Percentiles rank a stretch among this genome's conserved stretches.
Evolutionary conservation across 2,113 vertebrate genomes (phyloP).

Genomic region (Prolemur simus): DNA sequence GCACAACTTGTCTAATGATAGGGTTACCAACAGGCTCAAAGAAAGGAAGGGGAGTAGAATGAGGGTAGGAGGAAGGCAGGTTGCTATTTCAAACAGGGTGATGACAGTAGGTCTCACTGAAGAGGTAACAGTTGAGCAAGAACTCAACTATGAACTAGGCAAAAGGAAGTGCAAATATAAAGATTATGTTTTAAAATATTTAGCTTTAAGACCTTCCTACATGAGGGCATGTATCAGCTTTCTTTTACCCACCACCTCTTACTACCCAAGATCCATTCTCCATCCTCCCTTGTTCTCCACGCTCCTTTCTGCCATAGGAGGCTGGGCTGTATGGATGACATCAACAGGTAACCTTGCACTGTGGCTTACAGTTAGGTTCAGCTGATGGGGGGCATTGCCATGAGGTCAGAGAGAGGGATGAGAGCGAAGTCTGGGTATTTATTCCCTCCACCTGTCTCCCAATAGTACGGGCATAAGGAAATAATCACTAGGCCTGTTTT

Average conservation of each 20-base stretch:
- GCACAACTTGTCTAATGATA: not conserved
- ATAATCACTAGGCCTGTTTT: not conserved
- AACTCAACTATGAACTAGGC: not conserved
- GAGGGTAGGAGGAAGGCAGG: not conserved
- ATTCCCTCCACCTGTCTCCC: not conserved
- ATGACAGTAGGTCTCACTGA: not conserved
- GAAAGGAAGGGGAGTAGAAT: not conserved
- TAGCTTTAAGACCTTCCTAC: not conserved
- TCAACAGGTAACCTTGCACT: not conserved
- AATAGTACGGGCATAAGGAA: not conserved
- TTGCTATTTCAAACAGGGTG: not conserved
- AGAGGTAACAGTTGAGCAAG: not conserved
- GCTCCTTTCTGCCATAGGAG: not conserved
- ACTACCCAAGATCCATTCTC: fast-evolving
- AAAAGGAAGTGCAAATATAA: not conserved
- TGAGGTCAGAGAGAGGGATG: not conserved
- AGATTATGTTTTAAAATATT: not conserved
- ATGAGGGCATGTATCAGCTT: not conserved
- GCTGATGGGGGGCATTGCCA: not conserved
- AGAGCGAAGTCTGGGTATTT: not conserved
- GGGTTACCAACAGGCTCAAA: not conserved
- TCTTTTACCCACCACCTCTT: not conserved
- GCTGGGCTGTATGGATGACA: not conserved
- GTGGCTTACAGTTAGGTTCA: not conserved
- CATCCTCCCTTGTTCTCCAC: not conserved